Percentiles rank a stretch among this genome's conserved stretches.
Conservation (phyloP, 30 jellyfish, hydroid and myxozoan genomes). For the Mastigias papua region DNA sequence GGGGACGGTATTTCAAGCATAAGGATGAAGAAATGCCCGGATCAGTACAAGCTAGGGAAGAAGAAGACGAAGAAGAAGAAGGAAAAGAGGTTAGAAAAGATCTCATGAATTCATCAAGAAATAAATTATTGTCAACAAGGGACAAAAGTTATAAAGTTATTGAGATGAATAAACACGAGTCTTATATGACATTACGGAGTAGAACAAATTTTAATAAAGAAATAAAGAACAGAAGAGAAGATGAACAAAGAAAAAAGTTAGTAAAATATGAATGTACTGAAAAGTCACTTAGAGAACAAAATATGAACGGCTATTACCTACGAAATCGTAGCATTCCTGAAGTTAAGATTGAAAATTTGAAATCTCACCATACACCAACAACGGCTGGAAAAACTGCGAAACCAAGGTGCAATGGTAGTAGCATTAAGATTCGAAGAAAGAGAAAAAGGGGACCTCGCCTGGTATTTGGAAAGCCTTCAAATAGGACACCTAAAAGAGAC, state of each 20-base stretch:
- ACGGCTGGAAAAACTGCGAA: background rate
- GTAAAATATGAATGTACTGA: background rate
- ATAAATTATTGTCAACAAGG: too few relatives aligned
- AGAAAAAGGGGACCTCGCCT: background rate
- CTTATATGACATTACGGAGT: too few relatives aligned
- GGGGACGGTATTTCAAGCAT: background rate
- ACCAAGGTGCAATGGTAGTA: background rate
- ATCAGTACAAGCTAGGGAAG: background rate
- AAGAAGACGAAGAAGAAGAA: background rate
- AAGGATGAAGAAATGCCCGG: background rate
- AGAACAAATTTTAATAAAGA: too few relatives aligned
- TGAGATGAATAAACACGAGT: too few relatives aligned
- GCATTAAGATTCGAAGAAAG: slow-evolving; percentile 4
- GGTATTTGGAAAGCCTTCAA: too few relatives aligned
- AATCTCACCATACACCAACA: background rate
- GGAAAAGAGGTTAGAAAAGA: background rate
- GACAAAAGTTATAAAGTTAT: too few relatives aligned
- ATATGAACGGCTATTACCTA: background rate
- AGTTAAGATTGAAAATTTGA: background rate
- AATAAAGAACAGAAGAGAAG: too few relatives aligned
- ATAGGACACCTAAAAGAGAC: too few relatives aligned
- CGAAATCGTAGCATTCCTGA: background rate
- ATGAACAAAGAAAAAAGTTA: too few relatives aligned
- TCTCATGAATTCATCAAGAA: too few relatives aligned
- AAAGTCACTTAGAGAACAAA: background rate